Percentiles rank a stretch among this genome's conserved stretches.
These are phyloP conservation scores for Adelosebastes latens DNA, from an alignment of 2,797 vertebrate species.

Conservation along the genomic window DNA sequence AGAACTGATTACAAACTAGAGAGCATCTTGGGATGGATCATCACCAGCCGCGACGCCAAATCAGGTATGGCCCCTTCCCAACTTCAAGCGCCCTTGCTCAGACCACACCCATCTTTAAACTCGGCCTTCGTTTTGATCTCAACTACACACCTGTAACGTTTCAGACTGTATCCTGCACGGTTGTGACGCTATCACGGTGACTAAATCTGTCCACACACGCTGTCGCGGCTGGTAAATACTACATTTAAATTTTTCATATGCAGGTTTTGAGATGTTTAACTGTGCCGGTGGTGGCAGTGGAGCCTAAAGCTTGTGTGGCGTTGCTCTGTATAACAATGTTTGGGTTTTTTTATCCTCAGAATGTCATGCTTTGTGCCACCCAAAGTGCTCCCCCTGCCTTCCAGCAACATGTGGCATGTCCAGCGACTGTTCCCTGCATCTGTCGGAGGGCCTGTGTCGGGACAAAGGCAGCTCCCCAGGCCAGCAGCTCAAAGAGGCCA, in stretches of 20 bases:
- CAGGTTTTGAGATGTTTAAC: no score
- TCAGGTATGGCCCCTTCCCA: no score
- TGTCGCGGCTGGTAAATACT: background rate
- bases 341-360: conserved; percentile 77
- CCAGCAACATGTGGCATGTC: conserved; percentile 96
- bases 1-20: background rate
- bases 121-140: no score
- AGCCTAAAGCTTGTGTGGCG: background rate
- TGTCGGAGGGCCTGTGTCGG: conserved; percentile 91
- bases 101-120: no score
- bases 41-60: background rate
- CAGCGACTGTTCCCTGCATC: conserved; percentile 92
- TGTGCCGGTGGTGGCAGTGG: no score
- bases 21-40: background rate
- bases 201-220: no score
- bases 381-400: conserved; percentile 97
- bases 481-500: conserved; percentile 90
- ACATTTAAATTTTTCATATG: background rate
- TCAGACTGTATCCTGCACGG: no score
- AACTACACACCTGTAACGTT: no score
- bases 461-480: conserved; percentile 92
- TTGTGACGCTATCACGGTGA: no score
- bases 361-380: conserved; percentile 97
- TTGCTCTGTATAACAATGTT: background rate
- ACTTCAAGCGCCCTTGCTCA: no score